Evolutionary conservation across 1,140 invertebrate genomes (phyloP), one percentile per base, ranked within the genome.

Genomic region (Leptonema lineaticorne): DNA sequence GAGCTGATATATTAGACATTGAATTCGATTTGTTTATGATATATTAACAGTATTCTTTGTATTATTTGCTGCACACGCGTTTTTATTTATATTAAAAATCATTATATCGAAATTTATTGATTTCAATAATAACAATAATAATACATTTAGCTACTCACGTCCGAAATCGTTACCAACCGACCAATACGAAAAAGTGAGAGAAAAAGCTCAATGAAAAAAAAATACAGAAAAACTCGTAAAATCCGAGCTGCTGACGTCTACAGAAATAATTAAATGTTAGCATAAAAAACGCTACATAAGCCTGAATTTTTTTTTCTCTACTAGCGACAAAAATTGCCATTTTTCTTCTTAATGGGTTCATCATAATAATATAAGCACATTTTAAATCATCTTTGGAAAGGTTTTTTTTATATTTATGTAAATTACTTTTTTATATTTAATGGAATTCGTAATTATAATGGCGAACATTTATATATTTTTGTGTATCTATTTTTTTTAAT

Each of bases 251-350:
- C 50, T 53, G 50, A 53, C 50, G 50, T 53, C 27, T 24, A 24
- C 50, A 53, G 50, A 26, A 53, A 53, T 24, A 53, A 53, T 53
- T 53, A 53, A 53, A 53, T 24, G 50, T n/a, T 24, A 11, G 22
- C 14, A 53, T 26, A 53, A 53, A 53, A 24, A 24, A 11, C 20
- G 50, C 50, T 26, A 53, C 50, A 53, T 53, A 53, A 53, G 50
- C 50, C 18, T 20, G 20, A 53, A 53, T 26, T 26, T 53, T 53
- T 20, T 22, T 53, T 53, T 53, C 27, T 22, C 27, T 24, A 24
- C 27, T 53, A 4, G 24, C 50, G 24, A 22, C 22, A 24, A 22
- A 24, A 9, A 11, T 26, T 26, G 22, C 37, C 50, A 24, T 53
- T 53, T 9, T 53, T 26, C 4, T 22, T 53, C 9, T 53, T 26